Conservation (phyloP, 2,113 vertebrate species). For the Ifrita kowaldi region DNA sequence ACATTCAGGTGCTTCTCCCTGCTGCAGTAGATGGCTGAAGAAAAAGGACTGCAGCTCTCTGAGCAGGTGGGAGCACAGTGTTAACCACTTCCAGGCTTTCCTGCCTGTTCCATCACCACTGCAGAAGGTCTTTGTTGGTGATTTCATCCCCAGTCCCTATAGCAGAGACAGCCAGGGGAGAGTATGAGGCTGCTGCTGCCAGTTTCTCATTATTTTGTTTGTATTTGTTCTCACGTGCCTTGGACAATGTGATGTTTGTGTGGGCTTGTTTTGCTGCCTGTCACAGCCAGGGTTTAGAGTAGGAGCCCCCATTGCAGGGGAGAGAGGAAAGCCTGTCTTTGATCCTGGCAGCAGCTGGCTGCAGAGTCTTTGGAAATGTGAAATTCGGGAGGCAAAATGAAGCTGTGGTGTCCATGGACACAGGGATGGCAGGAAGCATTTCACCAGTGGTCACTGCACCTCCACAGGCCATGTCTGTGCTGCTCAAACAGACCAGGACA, state of each 20-base stretch:
- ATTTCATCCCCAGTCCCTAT: too few relatives aligned
- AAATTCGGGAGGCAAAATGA: not conserved
- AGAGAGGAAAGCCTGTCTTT: not conserved
- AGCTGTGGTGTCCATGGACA: not conserved
- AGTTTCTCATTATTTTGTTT: not conserved
- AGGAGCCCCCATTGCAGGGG: not conserved
- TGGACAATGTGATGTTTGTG: not conserved
- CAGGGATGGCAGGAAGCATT: not conserved
- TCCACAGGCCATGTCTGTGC: not conserved
- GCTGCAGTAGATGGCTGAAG: not conserved
- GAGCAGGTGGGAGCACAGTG: not conserved
- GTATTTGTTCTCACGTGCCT: rapidly evolving
- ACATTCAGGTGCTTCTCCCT: not conserved
- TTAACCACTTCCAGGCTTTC: too few relatives aligned
- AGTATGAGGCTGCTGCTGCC: not conserved
- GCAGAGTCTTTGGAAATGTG: not conserved
- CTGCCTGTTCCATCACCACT: rapidly evolving
- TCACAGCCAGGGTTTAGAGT: not conserved
- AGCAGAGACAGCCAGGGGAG: not conserved
- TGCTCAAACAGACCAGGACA: not conserved
- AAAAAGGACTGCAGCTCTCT: not conserved
- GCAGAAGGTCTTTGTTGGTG: not conserved
- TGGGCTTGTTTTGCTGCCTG: not conserved
- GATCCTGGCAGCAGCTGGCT: rapidly evolving
- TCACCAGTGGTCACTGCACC: not conserved